A percentile compares a stretch with the other conserved stretches of the same genome.
phyloP scores from a whole-genome alignment of 2,797 vertebrate genomes.

The Cossypha niveicapilla region DNA sequence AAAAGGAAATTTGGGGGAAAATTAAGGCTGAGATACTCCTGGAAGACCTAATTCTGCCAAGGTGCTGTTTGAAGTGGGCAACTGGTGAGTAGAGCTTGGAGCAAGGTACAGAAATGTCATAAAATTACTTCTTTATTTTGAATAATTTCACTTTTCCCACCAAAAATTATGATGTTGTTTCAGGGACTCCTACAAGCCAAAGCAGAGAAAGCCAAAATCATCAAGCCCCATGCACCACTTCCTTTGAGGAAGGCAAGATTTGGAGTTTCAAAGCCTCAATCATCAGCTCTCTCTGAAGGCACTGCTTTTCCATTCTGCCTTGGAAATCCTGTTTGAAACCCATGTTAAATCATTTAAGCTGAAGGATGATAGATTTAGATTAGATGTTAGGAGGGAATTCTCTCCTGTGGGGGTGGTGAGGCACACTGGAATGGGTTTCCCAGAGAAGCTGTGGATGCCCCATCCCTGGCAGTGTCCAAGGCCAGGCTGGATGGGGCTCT shows the following conservation, averaged over 20 bases:
- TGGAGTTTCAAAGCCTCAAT: background rate
- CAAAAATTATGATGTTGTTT: background rate
- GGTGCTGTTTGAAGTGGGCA: background rate
- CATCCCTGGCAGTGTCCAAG: background rate
- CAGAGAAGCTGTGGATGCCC: background rate
- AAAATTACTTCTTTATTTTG: background rate
- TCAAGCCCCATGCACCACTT: accelerated
- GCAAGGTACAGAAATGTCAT: background rate
- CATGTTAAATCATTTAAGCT: background rate
- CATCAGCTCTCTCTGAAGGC: background rate
- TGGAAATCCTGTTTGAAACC: background rate
- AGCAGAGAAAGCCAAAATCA: background rate
- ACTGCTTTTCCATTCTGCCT: background rate
- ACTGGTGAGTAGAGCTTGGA: background rate
- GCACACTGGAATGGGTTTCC: accelerated
- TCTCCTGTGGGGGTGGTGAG: background rate
- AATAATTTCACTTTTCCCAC: background rate
- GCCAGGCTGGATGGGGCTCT: background rate
- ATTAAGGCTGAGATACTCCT: background rate
- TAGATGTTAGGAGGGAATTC: background rate
- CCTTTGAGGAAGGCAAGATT: background rate
- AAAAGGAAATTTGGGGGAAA: background rate
- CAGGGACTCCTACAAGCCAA: background rate
- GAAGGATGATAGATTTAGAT: background rate
- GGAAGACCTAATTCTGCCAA: background rate